Evolutionary conservation across 2,797 vertebrate genomes (phyloP).

Genomic region (Brachyalestes nurse): DNA sequence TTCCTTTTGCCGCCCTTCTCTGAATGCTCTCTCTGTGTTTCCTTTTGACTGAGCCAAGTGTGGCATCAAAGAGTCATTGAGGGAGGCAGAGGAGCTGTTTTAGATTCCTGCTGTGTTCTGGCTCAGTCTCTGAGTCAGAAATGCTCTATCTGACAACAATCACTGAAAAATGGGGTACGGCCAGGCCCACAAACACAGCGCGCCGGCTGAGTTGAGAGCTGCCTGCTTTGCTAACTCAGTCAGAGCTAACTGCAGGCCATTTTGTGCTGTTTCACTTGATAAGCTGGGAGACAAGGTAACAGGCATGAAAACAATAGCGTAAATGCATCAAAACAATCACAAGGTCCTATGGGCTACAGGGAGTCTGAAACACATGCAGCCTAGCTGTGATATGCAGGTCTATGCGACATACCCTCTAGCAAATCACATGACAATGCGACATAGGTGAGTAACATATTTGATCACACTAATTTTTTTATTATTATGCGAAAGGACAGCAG

Average conservation of each 20-base stretch:
- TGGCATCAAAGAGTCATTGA: conserved; percentile 27
- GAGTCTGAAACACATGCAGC: neutral
- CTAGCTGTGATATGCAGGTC: neutral
- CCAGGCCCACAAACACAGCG: neutral
- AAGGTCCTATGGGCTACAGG: too few species aligned
- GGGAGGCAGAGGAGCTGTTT: conserved; percentile 29
- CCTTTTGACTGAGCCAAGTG: conserved; percentile 9
- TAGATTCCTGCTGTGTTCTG: conserved; percentile 30
- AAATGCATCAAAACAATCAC: conserved; percentile 3
- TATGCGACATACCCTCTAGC: neutral
- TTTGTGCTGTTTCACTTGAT: conserved; percentile 6
- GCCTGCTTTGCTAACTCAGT: neutral
- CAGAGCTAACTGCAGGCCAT: neutral
- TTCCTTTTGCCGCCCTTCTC: neutral
- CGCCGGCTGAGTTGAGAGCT: neutral
- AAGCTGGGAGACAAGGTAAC: neutral
- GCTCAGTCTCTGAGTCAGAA: neutral
- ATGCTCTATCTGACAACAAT: conserved; percentile 9
- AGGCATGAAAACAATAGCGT: neutral
- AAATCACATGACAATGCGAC: neutral
- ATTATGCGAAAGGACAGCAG: too few species aligned
- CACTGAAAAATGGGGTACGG: conserved; percentile 8
- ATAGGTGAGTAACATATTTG: neutral
- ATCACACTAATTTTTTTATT: neutral
- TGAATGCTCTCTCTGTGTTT: conserved; percentile 15